Evolutionary conservation across 2,113 vertebrate species (phyloP), one percentile per base, ranked within the genome.

Genomic region (Corapipo altera): DNA sequence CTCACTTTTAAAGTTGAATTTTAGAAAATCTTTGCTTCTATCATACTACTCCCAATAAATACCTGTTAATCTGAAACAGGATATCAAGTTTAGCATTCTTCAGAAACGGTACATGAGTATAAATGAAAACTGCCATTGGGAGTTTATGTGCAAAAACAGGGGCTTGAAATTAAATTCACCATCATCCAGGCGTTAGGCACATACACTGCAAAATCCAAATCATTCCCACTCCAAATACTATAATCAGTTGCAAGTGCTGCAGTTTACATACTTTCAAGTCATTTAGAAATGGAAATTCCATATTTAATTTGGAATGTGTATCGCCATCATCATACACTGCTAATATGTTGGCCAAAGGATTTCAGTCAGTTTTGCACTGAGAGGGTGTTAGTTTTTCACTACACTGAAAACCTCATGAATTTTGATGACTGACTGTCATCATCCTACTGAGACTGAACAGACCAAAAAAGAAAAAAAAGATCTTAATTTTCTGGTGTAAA

Each of bases 61-160:
- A 95, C 93, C 96, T 97, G 96, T 97, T 97, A 96, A 96, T 96
- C 96, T 97, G 96, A 97, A 97, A 97, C 96, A 96, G 96, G 95
- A 96, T 94, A 97, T 88, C 74, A 97, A 96, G 95, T 97, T 97
- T 96, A 97, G 96, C 89, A 96, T 92, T 91, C 39, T 91, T 97
- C 44, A 79, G 71, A 95, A 89, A 96, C 0, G 27, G 89, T 9
- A 94, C 89, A 94, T 58, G 27, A 30, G 39, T 79, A 95, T 48
- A 95, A 95, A 95, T n/a, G 78, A 89, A 95, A 96, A 83, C 27
- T 89, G 90, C 49, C 66, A 51, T n/a, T 82, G 96, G 95, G 96
- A 97, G 96, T 73, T 85, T 12, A 93, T 18, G 76, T 85, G 73
- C 91, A 95, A 89, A 88, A 96, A 81, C 5, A 93, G 73, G 65